A percentile compares a stretch with the other conserved stretches of the same genome.
Conservation (phyloP, 2,113 vertebrate genomes). For the Desmodus rotundus region DNA sequence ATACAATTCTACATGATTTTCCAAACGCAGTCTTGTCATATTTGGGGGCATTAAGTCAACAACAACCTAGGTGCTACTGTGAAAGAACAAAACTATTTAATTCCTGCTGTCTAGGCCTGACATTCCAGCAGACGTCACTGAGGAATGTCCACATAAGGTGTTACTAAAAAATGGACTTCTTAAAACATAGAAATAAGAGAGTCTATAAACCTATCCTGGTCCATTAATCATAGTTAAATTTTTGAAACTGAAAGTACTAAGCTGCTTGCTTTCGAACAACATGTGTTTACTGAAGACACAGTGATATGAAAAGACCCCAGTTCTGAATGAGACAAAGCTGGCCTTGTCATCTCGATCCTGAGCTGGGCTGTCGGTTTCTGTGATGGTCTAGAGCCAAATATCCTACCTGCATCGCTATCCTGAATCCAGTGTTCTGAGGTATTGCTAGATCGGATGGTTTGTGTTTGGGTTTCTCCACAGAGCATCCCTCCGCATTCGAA, state of each 20-base stretch:
- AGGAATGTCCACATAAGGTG: neutral
- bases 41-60: neutral
- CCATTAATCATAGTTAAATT: neutral
- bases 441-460: neutral
- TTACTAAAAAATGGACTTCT: neutral
- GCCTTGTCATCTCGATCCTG: neutral
- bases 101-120: neutral
- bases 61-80: neutral
- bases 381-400: neutral
- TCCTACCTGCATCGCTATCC: too few species aligned
- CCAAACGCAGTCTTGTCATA: neutral
- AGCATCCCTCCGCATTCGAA: neutral
- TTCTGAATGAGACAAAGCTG: neutral
- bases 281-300: neutral
- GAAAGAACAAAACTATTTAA: neutral
- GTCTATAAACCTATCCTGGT: neutral
- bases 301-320: neutral
- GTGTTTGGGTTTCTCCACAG: neutral
- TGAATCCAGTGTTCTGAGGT: neutral
- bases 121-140: neutral
- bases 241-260: conserved; percentile 29
- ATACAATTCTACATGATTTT: neutral
- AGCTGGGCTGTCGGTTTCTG: neutral
- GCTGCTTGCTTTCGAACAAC: neutral
- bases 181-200: neutral